Evolutionary conservation across 1,140 invertebrate genomes (phyloP).

Genomic region (Ips typographus): DNA sequence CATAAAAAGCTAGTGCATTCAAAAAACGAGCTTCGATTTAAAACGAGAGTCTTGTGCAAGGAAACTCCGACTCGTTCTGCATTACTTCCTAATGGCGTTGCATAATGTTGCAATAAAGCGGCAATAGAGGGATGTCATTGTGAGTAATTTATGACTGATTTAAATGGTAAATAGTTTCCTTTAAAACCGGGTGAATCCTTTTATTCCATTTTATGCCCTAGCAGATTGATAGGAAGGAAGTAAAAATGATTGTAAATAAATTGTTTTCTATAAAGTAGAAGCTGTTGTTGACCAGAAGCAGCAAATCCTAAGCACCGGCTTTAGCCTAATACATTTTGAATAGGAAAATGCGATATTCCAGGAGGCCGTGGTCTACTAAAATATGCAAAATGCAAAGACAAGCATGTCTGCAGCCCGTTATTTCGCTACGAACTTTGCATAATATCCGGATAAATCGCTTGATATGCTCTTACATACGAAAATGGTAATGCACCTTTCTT

Average conservation of each 20-base stretch:
- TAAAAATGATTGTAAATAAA: neutral
- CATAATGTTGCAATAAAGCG: constrained; percentile 21
- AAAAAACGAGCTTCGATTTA: constrained; percentile 1
- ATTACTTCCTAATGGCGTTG: constrained; percentile 19
- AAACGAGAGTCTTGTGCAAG: constrained; percentile 9
- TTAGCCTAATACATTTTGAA: constrained; percentile 9
- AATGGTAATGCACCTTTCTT: too few relatives aligned
- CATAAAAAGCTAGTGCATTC: too few relatives aligned
- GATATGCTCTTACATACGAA: constrained; percentile 3
- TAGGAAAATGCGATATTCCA: constrained; percentile 5
- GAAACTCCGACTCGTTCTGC: constrained; percentile 5
- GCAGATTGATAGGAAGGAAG: neutral
- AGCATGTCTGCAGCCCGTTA: constrained; percentile 14
- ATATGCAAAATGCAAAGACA: constrained; percentile 25
- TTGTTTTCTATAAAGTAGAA: neutral
- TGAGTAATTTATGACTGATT: constrained; percentile 15
- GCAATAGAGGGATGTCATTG: constrained; percentile 2
- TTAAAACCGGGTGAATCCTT: constrained; percentile 14
- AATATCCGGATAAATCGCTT: constrained; percentile 18
- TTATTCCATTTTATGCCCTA: neutral
- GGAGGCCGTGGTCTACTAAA: constrained; percentile 8
- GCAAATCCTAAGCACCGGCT: constrained; percentile 6
- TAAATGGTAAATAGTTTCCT: constrained; percentile 17
- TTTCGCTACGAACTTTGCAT: constrained; percentile 18
- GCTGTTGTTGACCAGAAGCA: neutral